Conservation (phyloP, 1,140 invertebrate species). For the Halesus radiatus region DNA sequence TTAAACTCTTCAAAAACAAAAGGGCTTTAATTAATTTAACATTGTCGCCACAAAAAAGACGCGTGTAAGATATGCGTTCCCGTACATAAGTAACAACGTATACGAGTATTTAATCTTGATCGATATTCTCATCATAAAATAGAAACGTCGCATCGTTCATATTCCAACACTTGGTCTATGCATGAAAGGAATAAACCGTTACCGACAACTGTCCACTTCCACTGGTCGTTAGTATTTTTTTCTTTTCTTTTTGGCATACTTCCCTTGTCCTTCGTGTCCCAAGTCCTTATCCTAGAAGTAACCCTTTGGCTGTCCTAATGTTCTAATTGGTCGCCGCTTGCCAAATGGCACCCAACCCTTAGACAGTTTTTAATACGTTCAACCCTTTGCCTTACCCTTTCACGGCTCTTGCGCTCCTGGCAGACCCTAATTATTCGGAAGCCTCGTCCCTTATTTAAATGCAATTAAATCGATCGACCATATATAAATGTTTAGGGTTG, state of each 20-base stretch:
- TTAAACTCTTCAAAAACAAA: too few relatives aligned
- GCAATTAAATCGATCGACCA: slow-evolving; percentile 23
- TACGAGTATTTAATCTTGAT: too few relatives aligned
- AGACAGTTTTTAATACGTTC: too few relatives aligned
- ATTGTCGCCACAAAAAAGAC: too few relatives aligned
- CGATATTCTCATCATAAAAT: too few relatives aligned
- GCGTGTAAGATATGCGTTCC: too few relatives aligned
- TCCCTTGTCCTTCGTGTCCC: background rate
- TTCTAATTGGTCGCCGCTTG: slow-evolving; percentile 31
- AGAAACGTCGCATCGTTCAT: too few relatives aligned
- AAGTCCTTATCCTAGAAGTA: too few relatives aligned
- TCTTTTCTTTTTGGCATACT: background rate
- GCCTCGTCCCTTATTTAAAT: slow-evolving; percentile 8
- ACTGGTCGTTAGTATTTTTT: slow-evolving; percentile 2
- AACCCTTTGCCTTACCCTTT: background rate
- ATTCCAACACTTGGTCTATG: background rate
- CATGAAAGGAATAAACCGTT: background rate
- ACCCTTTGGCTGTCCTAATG: slow-evolving; percentile 1
- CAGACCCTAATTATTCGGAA: slow-evolving; percentile 15
- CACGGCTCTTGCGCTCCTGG: background rate
- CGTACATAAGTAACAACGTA: too few relatives aligned
- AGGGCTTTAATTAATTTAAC: too few relatives aligned
- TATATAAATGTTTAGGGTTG: background rate
- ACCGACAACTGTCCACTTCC: background rate
- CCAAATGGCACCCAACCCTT: slow-evolving; percentile 28